Evolutionary conservation across 2,113 vertebrate genomes (phyloP), one percentile per base, ranked within the genome.

Genomic region (Dicentrarchus labrax): DNA sequence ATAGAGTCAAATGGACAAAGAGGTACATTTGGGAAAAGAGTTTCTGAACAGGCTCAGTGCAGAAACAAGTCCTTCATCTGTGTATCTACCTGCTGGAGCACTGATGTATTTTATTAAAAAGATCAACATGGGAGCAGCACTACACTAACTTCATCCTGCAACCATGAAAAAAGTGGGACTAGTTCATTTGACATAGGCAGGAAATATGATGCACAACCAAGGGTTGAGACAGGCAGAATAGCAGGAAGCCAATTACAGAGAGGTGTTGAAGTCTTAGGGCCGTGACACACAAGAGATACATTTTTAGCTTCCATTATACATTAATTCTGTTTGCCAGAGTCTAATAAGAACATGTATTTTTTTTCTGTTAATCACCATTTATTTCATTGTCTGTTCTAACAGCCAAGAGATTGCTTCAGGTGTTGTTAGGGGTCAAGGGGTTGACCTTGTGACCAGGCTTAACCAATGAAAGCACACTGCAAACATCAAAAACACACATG

Each of bases 1-100:
- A 17, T 4, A 10, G 67, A 82, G 78, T 82, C 71, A 85, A 69
- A 75, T 3, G n/a, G 72, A 80, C 84, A 85, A 67, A 79, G 62
- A 59, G 62, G 51, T 64, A 70, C 51, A 85, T 61, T 76, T 11
- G 64, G 65, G 70, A 77, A 47, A 36, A 88, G 61, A 68, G 77
- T 53, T 72, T 54, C 17, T 71, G 56, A 76, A 43, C 66, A 75
- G 74, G 41, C 36, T 50, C 72, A 72, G 67, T 50, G 47, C 47
- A 75, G 61, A 80, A 82, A 70, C 73, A 78, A 53, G 36, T 8
- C 66, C 24, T 76, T 61, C 17, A 19, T 54, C 65, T 30, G 21
- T 74, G 24, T 36, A 73, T 83, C 17, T 65, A 76, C 64, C 67
- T 66, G 73, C 80, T 69, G 60, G 30, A 64, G 24, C 62, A 36